These are phyloP conservation scores for Pentalonia nigronervosa DNA, from an alignment of 1,140 invertebrate species.

Conservation along the genomic window DNA sequence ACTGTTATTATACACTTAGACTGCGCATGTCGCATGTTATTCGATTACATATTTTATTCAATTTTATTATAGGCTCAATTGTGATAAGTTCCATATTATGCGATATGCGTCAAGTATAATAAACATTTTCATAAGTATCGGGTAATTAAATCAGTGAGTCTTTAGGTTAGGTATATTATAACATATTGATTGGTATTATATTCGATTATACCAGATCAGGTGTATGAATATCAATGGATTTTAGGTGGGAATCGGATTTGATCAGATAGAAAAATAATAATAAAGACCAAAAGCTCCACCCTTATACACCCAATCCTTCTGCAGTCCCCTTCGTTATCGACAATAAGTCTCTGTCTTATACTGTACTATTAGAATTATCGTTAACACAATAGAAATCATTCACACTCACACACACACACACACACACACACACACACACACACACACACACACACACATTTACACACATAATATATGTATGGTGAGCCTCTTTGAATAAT, in stretches of 20 bases:
- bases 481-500: conserved; percentile 54
- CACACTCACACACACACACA: background rate
- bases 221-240: conserved; percentile 3
- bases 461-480: background rate
- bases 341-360: background rate
- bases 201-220: background rate
- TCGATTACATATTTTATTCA: too few relatives aligned
- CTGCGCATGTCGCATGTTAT: too few relatives aligned
- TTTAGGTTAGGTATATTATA: background rate
- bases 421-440: background rate
- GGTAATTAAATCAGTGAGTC: background rate
- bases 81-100: too few relatives aligned
- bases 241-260: background rate
- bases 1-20: too few relatives aligned
- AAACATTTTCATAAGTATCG: too few relatives aligned
- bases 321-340: background rate
- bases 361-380: conserved; percentile 42
- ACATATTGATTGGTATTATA: background rate
- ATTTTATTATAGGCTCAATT: too few relatives aligned
- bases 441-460: background rate
- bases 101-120: too few relatives aligned
- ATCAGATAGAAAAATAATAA: background rate
- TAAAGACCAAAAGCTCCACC: background rate
- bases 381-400: conserved; percentile 51
- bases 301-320: background rate